Percentiles rank a stretch among this genome's conserved stretches.
Conservation (phyloP, 2,113 vertebrate genomes). For the Onychostoma macrolepis region DNA sequence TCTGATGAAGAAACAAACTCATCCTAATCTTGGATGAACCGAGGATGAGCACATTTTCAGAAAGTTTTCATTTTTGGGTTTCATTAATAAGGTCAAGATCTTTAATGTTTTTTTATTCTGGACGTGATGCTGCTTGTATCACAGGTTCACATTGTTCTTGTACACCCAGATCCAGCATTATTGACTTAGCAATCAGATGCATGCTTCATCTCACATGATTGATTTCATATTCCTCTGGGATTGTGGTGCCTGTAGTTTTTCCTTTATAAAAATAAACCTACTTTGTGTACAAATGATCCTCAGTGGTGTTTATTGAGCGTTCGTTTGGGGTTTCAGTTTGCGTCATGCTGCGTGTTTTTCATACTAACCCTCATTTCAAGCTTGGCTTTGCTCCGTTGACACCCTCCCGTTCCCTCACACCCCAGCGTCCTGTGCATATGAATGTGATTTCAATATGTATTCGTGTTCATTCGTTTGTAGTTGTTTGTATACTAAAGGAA, state of each 20-base stretch:
- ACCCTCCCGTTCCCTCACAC: background rate
- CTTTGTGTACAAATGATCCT: constrained; percentile 77
- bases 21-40: too few relatives aligned
- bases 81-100: too few relatives aligned
- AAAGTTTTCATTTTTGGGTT: too few relatives aligned
- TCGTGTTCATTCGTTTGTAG: background rate
- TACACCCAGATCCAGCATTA: background rate
- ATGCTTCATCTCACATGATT: constrained; percentile 81
- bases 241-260: constrained; percentile 81
- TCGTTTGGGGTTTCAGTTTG: background rate
- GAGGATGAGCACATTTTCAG: too few relatives aligned
- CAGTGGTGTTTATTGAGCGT: constrained; percentile 65
- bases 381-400: constrained; percentile 24
- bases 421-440: background rate
- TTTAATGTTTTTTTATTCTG: too few relatives aligned
- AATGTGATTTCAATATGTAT: background rate
- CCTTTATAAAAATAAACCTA: constrained; percentile 82
- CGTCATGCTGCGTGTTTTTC: background rate
- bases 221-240: constrained; percentile 73
- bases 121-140: background rate
- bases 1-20: background rate
- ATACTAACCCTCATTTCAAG: constrained; percentile 54
- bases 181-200: constrained; percentile 72
- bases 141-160: background rate
- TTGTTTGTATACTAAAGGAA: background rate